Evolutionary conservation across 2,888 invertebrate genomes (phyloP), one percentile per base, ranked within the genome.

Genomic region (Hecatera dysodea): DNA sequence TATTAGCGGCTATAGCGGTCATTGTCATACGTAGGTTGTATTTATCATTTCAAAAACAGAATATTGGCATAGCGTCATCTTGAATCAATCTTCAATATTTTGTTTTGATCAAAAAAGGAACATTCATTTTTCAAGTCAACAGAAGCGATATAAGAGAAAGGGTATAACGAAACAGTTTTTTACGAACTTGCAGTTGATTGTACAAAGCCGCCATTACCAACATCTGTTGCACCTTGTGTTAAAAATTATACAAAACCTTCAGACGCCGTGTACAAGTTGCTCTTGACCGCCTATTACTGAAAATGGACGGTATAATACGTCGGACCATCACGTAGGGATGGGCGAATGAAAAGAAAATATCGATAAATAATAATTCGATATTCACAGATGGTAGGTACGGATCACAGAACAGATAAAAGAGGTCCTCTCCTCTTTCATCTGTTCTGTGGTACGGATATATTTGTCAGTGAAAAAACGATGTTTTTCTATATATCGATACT

Each of bases 231-330:
- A 69, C 68, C 75, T 69, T 59, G 50, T 33, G 36, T 66, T 50
- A 52, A 64, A 73, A 46, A 55, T 57, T 63, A 60, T 64, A 70
- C 59, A 70, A 65, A 70, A 75, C 82, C 79, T 78, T 82, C 61
- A 82, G 48, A 39, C 33, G 36, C 19, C 60, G 53, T 70, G 52
- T 33, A 63, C 64, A 65, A 39, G 82, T 70, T 64, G 59, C 39
- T 62, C 82, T 82, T 80, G 82, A 78, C 80, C 74, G 27, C 53
- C 29, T 62, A 22, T 12, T 29, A 59, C 79, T 60, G 62, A 74
- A 82, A 74, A 74, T 63, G 69, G 59, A 56, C 12, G 5, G 42
- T 27, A n/a, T 36, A 29, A 48, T 82, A 42, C 55, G 65, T 63
- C 71, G 72, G 71, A 65, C 56, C 55, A 55, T 67, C 48, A 19